phyloP scores from a whole-genome alignment of 1,140 invertebrate genomes.

The Platyscapa corneri region DNA sequence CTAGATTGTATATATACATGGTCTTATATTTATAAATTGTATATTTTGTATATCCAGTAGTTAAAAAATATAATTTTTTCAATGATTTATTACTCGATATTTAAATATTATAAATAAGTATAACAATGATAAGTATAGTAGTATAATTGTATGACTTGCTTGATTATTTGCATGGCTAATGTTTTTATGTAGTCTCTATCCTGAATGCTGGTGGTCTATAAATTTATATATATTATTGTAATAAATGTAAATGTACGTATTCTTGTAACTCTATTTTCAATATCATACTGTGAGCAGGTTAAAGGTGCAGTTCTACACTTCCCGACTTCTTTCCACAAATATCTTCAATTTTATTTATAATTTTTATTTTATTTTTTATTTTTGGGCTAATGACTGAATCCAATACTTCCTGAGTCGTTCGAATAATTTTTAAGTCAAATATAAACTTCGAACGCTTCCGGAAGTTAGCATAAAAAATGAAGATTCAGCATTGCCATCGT shows the following conservation, averaged over 20 bases:
- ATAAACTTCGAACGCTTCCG: conserved; percentile 21
- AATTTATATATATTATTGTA: conserved; percentile 11
- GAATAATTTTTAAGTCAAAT: background rate
- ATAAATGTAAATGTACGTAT: conserved; percentile 6
- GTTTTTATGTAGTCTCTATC: conserved; percentile 43
- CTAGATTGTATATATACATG: too few species aligned
- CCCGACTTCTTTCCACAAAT: conserved; percentile 25
- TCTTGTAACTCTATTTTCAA: conserved; percentile 10
- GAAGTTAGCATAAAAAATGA: background rate
- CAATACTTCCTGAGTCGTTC: conserved; percentile 18
- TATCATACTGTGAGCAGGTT: conserved; percentile 49
- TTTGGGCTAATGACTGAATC: background rate
- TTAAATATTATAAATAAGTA: conserved; percentile 14
- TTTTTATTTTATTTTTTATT: conserved; percentile 21
- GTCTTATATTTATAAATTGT: too few species aligned
- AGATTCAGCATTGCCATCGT: background rate
- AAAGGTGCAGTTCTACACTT: conserved; percentile 52
- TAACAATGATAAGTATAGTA: background rate
- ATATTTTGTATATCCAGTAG: too few species aligned
- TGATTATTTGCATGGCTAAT: conserved; percentile 46
- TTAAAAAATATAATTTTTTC: background rate
- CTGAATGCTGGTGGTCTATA: conserved; percentile 53
- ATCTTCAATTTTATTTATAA: conserved; percentile 28
- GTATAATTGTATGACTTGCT: background rate
- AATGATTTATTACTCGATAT: background rate